Evolutionary conservation across 2,888 invertebrate genomes (phyloP).

Genomic region (Terebella lapidaria): DNA sequence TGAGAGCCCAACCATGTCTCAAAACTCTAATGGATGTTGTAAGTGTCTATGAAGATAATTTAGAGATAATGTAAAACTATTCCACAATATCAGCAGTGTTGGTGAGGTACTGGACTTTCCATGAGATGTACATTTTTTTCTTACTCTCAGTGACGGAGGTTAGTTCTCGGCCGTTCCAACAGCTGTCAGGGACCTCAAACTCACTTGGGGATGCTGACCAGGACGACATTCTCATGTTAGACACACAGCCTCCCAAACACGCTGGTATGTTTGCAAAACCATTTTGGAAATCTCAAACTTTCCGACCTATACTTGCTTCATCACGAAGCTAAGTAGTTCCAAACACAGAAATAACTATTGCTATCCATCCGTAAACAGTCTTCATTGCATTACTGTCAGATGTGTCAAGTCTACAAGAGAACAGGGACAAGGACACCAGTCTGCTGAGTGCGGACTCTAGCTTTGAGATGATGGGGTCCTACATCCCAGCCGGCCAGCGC

Average conservation of each 20-base stretch:
- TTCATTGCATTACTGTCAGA: no score
- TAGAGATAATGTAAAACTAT: not conserved
- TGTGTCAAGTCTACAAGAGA: no score
- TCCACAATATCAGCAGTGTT: not conserved
- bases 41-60: no score
- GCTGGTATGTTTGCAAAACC: not conserved
- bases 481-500: conserved; percentile 22
- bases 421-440: conserved; percentile 14
- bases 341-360: not conserved
- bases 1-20: conserved; percentile 19
- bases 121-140: not conserved
- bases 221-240: not conserved
- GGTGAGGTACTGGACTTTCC: not conserved
- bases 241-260: not conserved
- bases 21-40: conserved; percentile 8
- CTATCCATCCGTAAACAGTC: no score
- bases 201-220: not conserved
- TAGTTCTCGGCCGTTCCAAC: not conserved
- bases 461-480: conserved; percentile 20
- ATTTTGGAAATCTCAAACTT: not conserved
- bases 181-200: not conserved
- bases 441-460: conserved; percentile 17
- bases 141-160: not conserved
- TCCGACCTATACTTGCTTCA: not conserved
- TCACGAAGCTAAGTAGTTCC: not conserved